Percentiles rank a stretch among this genome's conserved stretches.
Conservation (phyloP, 1,140 invertebrate genomes). For the Ctenoplectra terminalis region DNA sequence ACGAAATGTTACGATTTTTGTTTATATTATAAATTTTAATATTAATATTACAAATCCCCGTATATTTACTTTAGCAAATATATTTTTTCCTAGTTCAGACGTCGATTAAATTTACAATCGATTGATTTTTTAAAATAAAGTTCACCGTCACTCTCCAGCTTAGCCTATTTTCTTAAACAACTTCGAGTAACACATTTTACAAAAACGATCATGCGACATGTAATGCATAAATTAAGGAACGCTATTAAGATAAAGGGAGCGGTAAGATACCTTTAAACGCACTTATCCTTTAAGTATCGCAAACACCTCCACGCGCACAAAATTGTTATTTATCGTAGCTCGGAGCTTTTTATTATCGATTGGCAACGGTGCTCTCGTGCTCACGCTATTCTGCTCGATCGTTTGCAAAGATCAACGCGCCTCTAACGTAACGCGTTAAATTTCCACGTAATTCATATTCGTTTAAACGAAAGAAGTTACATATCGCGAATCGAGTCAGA, state of each 20-base stretch:
- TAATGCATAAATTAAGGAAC: slow-evolving; percentile 2
- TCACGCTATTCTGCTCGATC: slow-evolving; percentile 8
- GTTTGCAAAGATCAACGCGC: not conserved
- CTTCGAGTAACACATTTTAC: not conserved
- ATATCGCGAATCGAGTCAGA: not conserved
- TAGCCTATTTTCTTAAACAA: not conserved
- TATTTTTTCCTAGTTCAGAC: too few relatives aligned
- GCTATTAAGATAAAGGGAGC: not conserved
- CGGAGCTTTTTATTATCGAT: slow-evolving; percentile 44
- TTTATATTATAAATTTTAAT: too few relatives aligned
- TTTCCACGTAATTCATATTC: not conserved
- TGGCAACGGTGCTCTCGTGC: slow-evolving; percentile 28
- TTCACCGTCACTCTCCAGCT: too few relatives aligned
- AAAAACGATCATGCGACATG: not conserved
- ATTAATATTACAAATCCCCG: too few relatives aligned
- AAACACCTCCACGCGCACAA: not conserved
- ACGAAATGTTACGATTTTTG: too few relatives aligned
- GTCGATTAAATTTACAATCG: too few relatives aligned
- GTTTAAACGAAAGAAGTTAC: not conserved
- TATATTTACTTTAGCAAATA: too few relatives aligned
- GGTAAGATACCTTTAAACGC: not conserved
- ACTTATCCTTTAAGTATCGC: not conserved
- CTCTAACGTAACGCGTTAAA: not conserved
- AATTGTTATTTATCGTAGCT: slow-evolving; percentile 28
- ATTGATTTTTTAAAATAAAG: too few relatives aligned